Conservation (phyloP, 2,113 vertebrate species). For the Notarius quadriscutis region DNA sequence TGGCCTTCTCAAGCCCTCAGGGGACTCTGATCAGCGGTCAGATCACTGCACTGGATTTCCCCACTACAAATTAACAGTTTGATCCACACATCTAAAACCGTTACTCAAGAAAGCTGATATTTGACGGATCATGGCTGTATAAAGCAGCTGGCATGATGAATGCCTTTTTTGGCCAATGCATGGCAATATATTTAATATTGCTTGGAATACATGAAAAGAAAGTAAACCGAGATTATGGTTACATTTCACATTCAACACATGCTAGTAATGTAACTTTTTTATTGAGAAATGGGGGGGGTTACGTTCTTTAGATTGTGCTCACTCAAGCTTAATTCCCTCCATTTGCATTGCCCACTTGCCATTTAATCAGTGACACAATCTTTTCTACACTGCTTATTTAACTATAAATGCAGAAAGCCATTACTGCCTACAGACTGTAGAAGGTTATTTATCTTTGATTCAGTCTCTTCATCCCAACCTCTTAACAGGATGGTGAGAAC, state of each 20-base stretch:
- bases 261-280: not conserved
- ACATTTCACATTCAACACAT: slow-evolving; percentile 6
- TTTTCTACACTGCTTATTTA: slow-evolving; percentile 63
- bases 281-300: not conserved
- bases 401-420: slow-evolving; percentile 59
- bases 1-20: slow-evolving; percentile 41
- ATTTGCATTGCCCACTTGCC: slow-evolving; percentile 53
- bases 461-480: slow-evolving; percentile 46
- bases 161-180: not conserved
- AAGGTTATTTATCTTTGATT: slow-evolving; percentile 61
- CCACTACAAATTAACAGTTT: slow-evolving; percentile 15
- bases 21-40: slow-evolving; percentile 33
- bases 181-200: slow-evolving; percentile 1
- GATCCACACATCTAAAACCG: slow-evolving; percentile 8
- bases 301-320: slow-evolving; percentile 54
- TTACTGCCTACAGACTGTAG: slow-evolving; percentile 56
- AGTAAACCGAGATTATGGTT: not conserved
- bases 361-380: slow-evolving; percentile 67
- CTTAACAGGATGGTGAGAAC: slow-evolving; percentile 47
- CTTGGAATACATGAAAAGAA: not conserved
- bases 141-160: not conserved
- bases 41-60: slow-evolving; percentile 28
- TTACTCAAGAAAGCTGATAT: slow-evolving; percentile 30
- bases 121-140: not conserved
- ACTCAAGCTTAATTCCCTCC: slow-evolving; percentile 50